Evolutionary conservation across 2,888 invertebrate genomes (phyloP).

Genomic region (Drosophila anomelani): DNA sequence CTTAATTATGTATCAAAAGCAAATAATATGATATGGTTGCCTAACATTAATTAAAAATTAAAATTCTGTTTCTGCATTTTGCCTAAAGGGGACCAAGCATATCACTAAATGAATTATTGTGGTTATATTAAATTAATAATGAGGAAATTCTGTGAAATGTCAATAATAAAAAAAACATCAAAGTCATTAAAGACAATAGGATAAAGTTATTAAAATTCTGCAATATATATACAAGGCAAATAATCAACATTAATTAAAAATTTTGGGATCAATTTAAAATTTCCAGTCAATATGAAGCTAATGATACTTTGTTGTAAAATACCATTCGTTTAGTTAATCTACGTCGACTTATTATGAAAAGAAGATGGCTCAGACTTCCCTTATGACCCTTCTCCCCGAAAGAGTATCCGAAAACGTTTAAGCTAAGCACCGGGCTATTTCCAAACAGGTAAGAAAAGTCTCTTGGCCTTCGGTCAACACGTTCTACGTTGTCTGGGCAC

Average conservation of each 20-base stretch:
- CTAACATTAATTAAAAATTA: slow-evolving; percentile 10
- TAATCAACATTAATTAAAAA: background rate
- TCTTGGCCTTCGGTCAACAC: slow-evolving; percentile 33
- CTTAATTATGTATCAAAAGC: slow-evolving; percentile 12
- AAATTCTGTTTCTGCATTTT: background rate
- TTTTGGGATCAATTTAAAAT: background rate
- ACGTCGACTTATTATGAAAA: too few relatives aligned
- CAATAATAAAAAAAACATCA: background rate
- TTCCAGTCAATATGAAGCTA: too few relatives aligned
- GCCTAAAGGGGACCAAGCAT: too few relatives aligned
- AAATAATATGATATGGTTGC: slow-evolving; percentile 7
- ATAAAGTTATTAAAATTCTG: background rate
- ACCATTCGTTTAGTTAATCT: background rate
- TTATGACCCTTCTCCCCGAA: too few relatives aligned
- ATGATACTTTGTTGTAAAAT: background rate
- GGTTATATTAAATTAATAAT: background rate
- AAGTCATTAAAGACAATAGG: background rate
- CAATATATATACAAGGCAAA: too few relatives aligned
- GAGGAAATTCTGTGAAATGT: background rate
- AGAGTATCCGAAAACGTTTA: slow-evolving; percentile 22
- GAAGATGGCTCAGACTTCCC: too few relatives aligned
- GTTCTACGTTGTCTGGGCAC: slow-evolving; percentile 41
- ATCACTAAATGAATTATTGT: background rate
- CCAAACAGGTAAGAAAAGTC: slow-evolving; percentile 29
- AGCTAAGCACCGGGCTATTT: slow-evolving; percentile 16